Evolutionary conservation across 2,113 vertebrate species (phyloP).

Genomic region (Thinocorus orbignyianus): DNA sequence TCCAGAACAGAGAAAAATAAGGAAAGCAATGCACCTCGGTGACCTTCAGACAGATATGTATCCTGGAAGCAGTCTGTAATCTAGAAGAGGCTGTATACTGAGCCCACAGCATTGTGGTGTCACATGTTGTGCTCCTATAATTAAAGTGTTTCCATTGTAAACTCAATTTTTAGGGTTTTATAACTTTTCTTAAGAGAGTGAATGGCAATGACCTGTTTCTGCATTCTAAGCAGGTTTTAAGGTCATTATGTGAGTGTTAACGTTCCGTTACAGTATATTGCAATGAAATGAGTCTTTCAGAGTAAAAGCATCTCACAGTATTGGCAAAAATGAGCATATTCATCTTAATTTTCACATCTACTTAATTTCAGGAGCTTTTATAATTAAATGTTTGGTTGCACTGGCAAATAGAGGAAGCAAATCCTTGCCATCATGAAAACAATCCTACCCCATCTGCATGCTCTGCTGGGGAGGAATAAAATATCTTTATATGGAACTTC

Average conservation of each 20-base stretch:
- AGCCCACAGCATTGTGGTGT: background rate
- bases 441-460: background rate
- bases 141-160: slow-evolving; percentile 48
- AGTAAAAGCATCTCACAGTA: slow-evolving; percentile 56
- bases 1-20: background rate
- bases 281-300: slow-evolving; percentile 74
- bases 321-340: slow-evolving; percentile 74
- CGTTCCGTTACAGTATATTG: slow-evolving; percentile 66
- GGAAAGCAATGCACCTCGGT: background rate
- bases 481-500: background rate
- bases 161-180: slow-evolving; percentile 47
- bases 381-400: slow-evolving; percentile 77
- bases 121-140: background rate
- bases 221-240: slow-evolving; percentile 69
- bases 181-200: background rate
- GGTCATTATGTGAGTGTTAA: slow-evolving; percentile 69
- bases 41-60: background rate
- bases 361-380: slow-evolving; percentile 68
- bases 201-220: slow-evolving; percentile 54
- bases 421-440: slow-evolving; percentile 25
- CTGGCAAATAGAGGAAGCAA: slow-evolving; percentile 56
- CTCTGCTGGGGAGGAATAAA: background rate
- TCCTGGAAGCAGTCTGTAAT: background rate
- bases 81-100: background rate
- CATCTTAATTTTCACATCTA: slow-evolving; percentile 75